Conservation (phyloP, 2,888 invertebrate genomes). For the Pachymerium ferrugineum region DNA sequence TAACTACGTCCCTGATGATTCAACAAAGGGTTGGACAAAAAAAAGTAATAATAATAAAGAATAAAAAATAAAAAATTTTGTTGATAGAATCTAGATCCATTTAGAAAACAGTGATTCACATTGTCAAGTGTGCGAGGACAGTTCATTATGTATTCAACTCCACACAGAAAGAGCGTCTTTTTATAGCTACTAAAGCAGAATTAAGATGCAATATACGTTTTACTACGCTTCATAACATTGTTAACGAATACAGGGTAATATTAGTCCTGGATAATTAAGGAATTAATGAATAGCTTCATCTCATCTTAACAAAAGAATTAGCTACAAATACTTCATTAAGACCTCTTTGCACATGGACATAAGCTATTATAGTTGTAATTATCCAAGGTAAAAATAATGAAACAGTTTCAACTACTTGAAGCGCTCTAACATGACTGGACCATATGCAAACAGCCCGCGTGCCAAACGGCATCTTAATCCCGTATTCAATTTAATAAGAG, state of each 20-base stretch:
- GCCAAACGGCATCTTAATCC: not conserved
- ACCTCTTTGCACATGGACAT: not conserved
- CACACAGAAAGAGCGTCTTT: not conserved
- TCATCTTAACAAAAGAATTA: not conserved
- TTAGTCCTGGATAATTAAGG: not conserved
- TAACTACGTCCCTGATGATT: not conserved
- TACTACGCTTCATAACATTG: not conserved
- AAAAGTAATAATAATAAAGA: not conserved
- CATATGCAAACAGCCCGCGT: not conserved
- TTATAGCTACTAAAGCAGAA: not conserved
- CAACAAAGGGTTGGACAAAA: not conserved
- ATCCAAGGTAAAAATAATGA: not conserved
- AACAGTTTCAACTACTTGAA: not conserved
- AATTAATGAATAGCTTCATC: not conserved
- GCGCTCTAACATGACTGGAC: too few relatives aligned
- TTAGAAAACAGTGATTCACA: not conserved
- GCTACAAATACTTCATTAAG: not conserved
- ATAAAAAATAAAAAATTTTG: not conserved
- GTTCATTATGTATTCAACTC: not conserved
- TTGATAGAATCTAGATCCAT: not conserved
- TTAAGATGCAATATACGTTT: not conserved
- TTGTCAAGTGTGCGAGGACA: not conserved
- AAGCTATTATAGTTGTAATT: not conserved
- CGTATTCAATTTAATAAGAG: not conserved
- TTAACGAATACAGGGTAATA: not conserved